Evolutionary conservation across 2,888 invertebrate species (phyloP).

Genomic region (Tuberolachnus salignus): DNA sequence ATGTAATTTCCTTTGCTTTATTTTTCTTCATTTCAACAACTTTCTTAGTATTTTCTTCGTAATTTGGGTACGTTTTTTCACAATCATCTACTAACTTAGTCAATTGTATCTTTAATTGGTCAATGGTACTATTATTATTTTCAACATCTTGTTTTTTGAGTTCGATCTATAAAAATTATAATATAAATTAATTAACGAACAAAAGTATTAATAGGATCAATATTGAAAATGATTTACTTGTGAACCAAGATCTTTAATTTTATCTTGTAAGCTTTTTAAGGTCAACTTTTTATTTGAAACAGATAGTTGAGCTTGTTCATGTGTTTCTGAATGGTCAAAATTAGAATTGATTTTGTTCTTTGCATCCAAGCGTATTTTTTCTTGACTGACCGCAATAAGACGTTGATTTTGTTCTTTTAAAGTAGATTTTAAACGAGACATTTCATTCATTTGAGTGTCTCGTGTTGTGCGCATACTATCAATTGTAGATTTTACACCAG

Average conservation of each 20-base stretch:
- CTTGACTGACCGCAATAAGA: slow-evolving; percentile 78
- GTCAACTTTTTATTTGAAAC: slow-evolving; percentile 75
- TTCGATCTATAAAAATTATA: slow-evolving; percentile 37
- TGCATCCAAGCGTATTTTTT: slow-evolving; percentile 80
- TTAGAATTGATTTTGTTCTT: slow-evolving; percentile 68
- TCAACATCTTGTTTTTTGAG: slow-evolving; percentile 74
- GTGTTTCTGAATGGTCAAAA: slow-evolving; percentile 62
- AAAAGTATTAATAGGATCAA: not conserved
- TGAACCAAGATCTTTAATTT: slow-evolving; percentile 76
- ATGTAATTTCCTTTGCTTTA: slow-evolving; percentile 65
- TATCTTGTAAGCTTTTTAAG: slow-evolving; percentile 73
- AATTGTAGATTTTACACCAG: slow-evolving; percentile 91
- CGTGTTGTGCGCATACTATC: slow-evolving; percentile 82
- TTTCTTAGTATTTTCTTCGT: slow-evolving; percentile 70
- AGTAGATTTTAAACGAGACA: slow-evolving; percentile 79
- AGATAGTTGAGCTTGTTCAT: slow-evolving; percentile 69
- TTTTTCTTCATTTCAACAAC: slow-evolving; percentile 68
- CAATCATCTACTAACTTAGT: slow-evolving; percentile 73
- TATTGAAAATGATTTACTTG: slow-evolving; percentile 62
- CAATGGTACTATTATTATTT: slow-evolving; percentile 76
- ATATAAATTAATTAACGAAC: not conserved
- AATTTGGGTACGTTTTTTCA: slow-evolving; percentile 70
- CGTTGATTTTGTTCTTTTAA: slow-evolving; percentile 83
- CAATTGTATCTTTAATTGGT: slow-evolving; percentile 74
- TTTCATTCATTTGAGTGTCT: slow-evolving; percentile 86